phyloP scores from a whole-genome alignment of 2,888 invertebrate species.

The Lithodes maja region DNA sequence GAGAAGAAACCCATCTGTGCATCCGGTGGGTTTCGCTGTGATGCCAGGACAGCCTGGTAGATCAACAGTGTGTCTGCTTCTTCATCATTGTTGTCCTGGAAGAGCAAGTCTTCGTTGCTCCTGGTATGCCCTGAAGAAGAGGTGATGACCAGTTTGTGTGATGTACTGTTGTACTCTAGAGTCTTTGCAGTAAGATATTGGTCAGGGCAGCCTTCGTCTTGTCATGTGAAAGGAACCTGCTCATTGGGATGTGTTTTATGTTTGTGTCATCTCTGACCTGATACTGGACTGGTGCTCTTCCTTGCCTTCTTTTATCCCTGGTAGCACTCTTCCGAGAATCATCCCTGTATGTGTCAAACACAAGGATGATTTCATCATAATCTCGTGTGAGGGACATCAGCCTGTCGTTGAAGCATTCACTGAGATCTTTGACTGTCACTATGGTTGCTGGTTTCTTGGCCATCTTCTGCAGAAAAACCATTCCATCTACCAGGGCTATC shows the following conservation, averaged over 20 bases:
- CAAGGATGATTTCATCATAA: constrained; percentile 40
- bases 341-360: constrained; percentile 37
- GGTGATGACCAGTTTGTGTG: constrained; percentile 39
- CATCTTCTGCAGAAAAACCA: constrained; percentile 42
- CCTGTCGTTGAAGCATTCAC: constrained; percentile 46
- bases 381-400: constrained; percentile 44
- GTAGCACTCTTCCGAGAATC: constrained; percentile 43
- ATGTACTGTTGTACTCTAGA: constrained; percentile 45
- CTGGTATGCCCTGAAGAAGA: constrained; percentile 41
- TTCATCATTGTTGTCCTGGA: constrained; percentile 57
- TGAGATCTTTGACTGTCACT: constrained; percentile 45
- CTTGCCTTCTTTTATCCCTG: constrained; percentile 39
- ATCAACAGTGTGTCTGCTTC: constrained; percentile 62
- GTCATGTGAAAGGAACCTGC: constrained; percentile 41
- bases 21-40: constrained; percentile 51
- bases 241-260: constrained; percentile 44
- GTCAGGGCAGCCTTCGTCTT: constrained; percentile 39
- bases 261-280: constrained; percentile 42
- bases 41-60: constrained; percentile 59
- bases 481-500: constrained; percentile 37
- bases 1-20: constrained; percentile 59
- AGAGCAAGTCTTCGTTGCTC: constrained; percentile 39
- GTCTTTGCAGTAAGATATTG: constrained; percentile 41
- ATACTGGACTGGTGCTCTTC: constrained; percentile 36
- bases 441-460: constrained; percentile 15